Evolutionary conservation across 2,797 vertebrate species (phyloP).

Genomic region (Malurus splendens): DNA sequence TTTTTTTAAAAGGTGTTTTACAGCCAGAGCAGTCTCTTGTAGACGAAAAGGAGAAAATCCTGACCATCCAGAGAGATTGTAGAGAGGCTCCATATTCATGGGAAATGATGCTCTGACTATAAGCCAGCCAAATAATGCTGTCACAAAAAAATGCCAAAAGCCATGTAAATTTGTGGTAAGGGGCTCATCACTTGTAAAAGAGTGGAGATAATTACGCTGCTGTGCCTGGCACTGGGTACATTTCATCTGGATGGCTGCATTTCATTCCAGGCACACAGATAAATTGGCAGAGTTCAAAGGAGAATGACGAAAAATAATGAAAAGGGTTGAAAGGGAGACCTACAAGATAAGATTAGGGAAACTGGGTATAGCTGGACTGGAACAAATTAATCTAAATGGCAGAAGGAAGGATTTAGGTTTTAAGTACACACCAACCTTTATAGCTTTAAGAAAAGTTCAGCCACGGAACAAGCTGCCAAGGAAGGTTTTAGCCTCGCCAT

Average conservation of each 20-base stretch:
- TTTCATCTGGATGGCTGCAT: not conserved
- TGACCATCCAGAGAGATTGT: not conserved
- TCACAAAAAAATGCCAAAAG: not conserved
- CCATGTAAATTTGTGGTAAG: not conserved
- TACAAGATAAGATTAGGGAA: not conserved
- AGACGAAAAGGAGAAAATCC: not conserved
- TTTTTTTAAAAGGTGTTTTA: not conserved
- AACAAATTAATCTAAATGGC: constrained; percentile 33
- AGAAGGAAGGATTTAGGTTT: not conserved
- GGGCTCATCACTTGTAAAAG: not conserved
- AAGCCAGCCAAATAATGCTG: not conserved
- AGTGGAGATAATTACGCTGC: not conserved
- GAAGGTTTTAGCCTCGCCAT: constrained; percentile 38
- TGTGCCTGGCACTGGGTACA: not conserved
- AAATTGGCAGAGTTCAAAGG: constrained; percentile 5
- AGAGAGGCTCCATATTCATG: not conserved
- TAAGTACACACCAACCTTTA: constrained; percentile 28
- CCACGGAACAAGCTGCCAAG: constrained; percentile 13
- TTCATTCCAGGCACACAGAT: not conserved
- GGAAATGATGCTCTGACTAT: not conserved
- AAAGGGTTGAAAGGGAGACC: not conserved
- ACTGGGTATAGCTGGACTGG: not conserved
- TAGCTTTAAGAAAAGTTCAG: constrained; percentile 41
- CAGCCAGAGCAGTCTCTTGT: not conserved
- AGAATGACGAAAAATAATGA: not conserved